A percentile compares a stretch with the other conserved stretches of the same genome.
phyloP scores from a whole-genome alignment of 1,140 invertebrate species.

The Bradynema listronoti region DNA sequence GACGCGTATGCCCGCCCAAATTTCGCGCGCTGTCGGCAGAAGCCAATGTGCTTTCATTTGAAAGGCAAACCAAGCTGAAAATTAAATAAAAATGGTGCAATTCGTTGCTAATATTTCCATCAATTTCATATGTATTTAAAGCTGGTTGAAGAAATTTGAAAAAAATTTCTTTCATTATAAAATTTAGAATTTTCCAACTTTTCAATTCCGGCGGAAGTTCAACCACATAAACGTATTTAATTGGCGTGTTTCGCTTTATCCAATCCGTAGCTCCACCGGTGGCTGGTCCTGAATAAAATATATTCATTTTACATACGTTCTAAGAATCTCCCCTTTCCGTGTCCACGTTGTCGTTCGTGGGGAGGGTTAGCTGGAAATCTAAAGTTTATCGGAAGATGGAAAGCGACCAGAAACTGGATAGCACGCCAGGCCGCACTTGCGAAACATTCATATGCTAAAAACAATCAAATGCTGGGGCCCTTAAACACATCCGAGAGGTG shows the following conservation, averaged over 20 bases:
- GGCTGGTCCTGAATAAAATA: conserved; percentile 33
- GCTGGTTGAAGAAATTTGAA: conserved; percentile 5
- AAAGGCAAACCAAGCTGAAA: conserved; percentile 51
- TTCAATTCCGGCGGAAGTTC: conserved; percentile 48
- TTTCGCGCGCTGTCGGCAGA: conserved; percentile 47
- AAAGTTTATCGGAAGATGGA: too few species aligned
- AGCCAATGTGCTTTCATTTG: conserved; percentile 53
- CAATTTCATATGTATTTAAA: background rate
- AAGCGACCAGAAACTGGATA: too few species aligned
- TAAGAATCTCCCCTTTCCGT: too few species aligned
- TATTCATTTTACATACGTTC: conserved; percentile 3
- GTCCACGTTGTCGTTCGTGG: too few species aligned
- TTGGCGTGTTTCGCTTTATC: conserved; percentile 51
- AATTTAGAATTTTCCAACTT: conserved; percentile 30
- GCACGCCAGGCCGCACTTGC: too few species aligned
- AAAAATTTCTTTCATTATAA: conserved; percentile 1
- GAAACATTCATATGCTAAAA: too few species aligned
- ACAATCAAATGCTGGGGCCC: too few species aligned
- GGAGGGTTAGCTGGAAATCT: too few species aligned
- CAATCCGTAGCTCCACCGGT: conserved; percentile 52
- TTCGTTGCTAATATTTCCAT: conserved; percentile 19
- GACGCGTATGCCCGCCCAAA: conserved; percentile 40
- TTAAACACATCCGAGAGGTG: too few species aligned
- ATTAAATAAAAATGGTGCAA: background rate
- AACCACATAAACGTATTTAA: conserved; percentile 54